Base-by-base conservation (phyloP, 64 coral and sea anemone species). In the Stichodactyla mertensii region DNA sequence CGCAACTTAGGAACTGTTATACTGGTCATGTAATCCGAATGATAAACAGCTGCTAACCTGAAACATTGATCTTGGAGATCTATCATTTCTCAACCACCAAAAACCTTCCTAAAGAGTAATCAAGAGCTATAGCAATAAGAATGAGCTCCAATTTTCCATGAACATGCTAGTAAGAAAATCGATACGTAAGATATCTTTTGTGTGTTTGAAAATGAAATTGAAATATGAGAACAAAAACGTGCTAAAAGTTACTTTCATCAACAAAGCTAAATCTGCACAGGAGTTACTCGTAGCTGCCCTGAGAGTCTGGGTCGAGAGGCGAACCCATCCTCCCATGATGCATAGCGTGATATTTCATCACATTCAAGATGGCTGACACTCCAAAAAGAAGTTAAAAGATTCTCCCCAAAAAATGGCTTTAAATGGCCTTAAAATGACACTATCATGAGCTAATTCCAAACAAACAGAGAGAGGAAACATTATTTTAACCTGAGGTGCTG, bases 301-400 rank as follows among this genome's bases (percentile, higher is more conserved):
- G 56, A 60, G 56, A 14, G 83, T 27, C 55, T 85, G 5, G 15
- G 55, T 10, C 55, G 57, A 18, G 36, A 61, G 83, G 55, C 83
- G 31, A 85, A 55, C 56, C 83, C 80, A 82, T 82, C 55, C 55
- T 85, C 83, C 83, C 57, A 36, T 85, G 54, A 85, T 85, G 83
- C 83, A 58, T 36, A 24, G 55, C 16, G 83, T 27, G 24, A n/a
- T 16, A 27, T 77, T 27, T 79, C 16, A 81, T 81, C 52, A 81
- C 6, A 85, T 85, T 22, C 83, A 85, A 85, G 27, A 85, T 85
- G 83, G 83, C 83, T 23, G 83, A 64, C 83, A 24, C 55, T 14
- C 52, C 6, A 22, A 82, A 20, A 18, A 18, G n/a, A 82, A 82
- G 16, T 36, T 85, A 56, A 85, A 15, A 16, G 54, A 85, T 22